Base-by-base conservation (phyloP, 2,888 invertebrate genomes). In the Heteromyza rotundicornis region DNA sequence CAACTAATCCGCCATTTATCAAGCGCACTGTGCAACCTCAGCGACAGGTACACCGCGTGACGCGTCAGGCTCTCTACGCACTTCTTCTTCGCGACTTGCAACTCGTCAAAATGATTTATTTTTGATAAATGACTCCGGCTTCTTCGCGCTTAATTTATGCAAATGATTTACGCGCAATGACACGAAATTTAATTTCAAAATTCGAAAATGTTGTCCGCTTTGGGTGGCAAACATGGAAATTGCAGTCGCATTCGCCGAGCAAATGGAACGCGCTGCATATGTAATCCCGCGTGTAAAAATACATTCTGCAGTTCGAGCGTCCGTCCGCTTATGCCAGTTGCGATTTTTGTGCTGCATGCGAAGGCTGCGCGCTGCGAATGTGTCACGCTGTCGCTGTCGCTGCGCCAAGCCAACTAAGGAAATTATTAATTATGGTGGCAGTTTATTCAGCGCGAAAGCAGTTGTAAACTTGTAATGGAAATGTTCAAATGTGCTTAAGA, bases 1-100 rank as follows among this genome's bases (percentile, higher is more conserved):
- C 76, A 77, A 79, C 80, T 78, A 78, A 79, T 78, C 79, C 76
- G 68, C 73, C 71, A 79, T 79, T 77, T 78, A 77, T 79, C 72
- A 76, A 60, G 16, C 2, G 61, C 58, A 27, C 16, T 50, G 51
- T 16, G 24, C 3, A 58, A 57, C 59, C 60, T 66, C 72, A 70
- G 70, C 74, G 75, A 77, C 78, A 77, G 76, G 77, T 76, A 76
- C 70, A 63, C 66, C 44, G 60, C 62, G 54, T 61, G 62, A 57
- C 40, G 20, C n/a, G n/a, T 61, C 60, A 59, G 59, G 63, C 54
- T 57, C 51, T 53, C 55, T 27, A 35, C 44, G 27, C 47, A 23
- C 52, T 60, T n/a, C n/a, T n/a, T n/a, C n/a, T n/a, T 66, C 62
- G 69, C 65, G n/a, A 69, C 63, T 60, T 65, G 72, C 70, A 68